These are phyloP conservation scores for Edolisoma coerulescens DNA, from an alignment of 2,113 vertebrate species.

Conservation along the genomic window DNA sequence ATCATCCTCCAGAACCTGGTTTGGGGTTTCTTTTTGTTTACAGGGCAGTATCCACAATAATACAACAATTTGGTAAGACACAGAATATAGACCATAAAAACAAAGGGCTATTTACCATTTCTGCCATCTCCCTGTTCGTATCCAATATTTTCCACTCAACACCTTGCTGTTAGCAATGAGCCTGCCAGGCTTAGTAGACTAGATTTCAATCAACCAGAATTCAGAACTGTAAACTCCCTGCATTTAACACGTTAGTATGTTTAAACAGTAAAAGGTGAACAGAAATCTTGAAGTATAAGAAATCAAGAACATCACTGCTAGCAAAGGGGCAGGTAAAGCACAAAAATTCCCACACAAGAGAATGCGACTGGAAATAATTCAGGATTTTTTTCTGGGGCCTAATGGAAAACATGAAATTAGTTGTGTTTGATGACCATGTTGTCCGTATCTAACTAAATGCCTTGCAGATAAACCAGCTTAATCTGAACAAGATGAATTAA, in stretches of 20 bases:
- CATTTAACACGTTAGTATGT: not conserved
- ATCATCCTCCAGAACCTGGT: not conserved
- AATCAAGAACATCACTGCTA: not conserved
- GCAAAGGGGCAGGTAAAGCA: not conserved
- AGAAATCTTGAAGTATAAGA: not conserved
- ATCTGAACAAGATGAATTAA: not conserved
- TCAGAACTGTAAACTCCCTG: not conserved
- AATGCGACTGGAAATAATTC: not conserved
- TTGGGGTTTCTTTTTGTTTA: too few relatives aligned
- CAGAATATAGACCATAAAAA: not conserved
- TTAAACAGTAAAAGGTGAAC: not conserved
- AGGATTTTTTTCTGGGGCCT: not conserved
- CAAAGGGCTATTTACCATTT: not conserved
- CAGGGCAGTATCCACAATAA: too few relatives aligned
- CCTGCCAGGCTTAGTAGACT: not conserved
- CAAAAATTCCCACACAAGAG: fast-evolving
- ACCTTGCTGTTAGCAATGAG: not conserved
- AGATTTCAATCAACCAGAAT: not conserved
- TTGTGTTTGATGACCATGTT: not conserved
- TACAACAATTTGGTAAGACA: not conserved
- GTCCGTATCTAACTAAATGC: not conserved
- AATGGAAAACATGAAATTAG: not conserved
- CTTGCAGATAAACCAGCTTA: not conserved
- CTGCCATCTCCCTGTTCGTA: not conserved
- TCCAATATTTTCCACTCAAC: not conserved